Percentiles rank a stretch among this genome's conserved stretches.
phyloP scores from a whole-genome alignment of 2,797 vertebrate species.

The Anguilla megastoma region DNA sequence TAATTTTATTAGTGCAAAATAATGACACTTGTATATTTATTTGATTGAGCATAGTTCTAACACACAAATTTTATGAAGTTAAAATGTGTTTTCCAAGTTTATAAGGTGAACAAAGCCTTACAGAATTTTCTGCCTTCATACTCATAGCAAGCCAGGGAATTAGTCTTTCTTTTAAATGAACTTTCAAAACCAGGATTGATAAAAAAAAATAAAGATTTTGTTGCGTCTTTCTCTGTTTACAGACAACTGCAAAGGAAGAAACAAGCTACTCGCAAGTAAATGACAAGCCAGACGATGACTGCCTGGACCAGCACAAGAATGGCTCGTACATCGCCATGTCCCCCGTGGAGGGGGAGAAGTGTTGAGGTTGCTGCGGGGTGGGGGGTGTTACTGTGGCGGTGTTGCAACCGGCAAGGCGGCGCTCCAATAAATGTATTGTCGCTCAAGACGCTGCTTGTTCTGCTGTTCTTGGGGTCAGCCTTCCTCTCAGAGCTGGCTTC shows the following conservation, averaged over 20 bases:
- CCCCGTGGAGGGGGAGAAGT: slow-evolving; percentile 41
- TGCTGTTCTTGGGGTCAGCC: slow-evolving; percentile 13
- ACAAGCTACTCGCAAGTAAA: slow-evolving; percentile 45
- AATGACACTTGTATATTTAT: neutral
- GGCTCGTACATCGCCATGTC: slow-evolving; percentile 44
- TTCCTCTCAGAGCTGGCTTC: slow-evolving; percentile 24
- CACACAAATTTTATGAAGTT: neutral
- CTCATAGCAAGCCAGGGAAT: neutral
- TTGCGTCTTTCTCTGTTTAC: slow-evolving; percentile 2
- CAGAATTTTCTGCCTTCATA: neutral
- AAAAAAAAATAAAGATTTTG: no score
- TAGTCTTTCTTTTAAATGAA: neutral
- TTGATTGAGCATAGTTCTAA: neutral
- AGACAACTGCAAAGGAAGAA: slow-evolving; percentile 42
- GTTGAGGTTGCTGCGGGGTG: slow-evolving; percentile 35
- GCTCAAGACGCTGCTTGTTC: neutral
- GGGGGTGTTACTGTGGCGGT: neutral
- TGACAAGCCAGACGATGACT: slow-evolving; percentile 44
- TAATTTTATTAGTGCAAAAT: no score
- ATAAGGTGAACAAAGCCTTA: neutral
- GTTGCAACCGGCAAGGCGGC: neutral
- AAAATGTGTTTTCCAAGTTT: neutral
- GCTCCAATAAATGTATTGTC: neutral
- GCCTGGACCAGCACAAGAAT: slow-evolving; percentile 40
- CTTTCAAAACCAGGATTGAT: no score